phyloP scores from a whole-genome alignment of 2,797 vertebrate species.

The Enteromius paludinosus region DNA sequence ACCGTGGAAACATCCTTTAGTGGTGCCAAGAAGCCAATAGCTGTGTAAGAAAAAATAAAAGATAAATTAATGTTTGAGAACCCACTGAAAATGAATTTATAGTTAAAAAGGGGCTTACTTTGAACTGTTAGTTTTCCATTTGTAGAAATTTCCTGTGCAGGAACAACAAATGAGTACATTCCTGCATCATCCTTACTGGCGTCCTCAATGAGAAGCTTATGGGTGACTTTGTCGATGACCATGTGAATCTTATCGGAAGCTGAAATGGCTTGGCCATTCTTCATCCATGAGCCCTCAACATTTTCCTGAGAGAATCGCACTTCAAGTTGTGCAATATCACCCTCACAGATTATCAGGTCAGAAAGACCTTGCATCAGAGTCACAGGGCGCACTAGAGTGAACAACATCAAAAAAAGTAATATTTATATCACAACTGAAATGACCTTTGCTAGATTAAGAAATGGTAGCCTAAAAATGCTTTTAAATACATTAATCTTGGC shows the following conservation, averaged over 20 bases:
- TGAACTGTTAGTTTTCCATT: conserved; percentile 86
- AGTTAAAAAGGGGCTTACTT: conserved; percentile 78
- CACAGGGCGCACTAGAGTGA: conserved; percentile 87
- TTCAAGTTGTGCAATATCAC: conserved; percentile 97
- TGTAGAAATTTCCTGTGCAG: conserved; percentile 87
- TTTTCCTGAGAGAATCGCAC: conserved; percentile 95
- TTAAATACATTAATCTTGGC: background rate
- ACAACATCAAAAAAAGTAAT: background rate
- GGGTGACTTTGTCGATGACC: conserved; percentile 91
- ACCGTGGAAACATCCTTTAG: conserved; percentile 88
- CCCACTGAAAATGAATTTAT: background rate
- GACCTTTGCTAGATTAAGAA: background rate
- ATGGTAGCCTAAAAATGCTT: background rate
- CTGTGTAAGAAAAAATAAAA: conserved; percentile 71
- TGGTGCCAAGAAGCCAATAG: conserved; percentile 87
- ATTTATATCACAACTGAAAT: background rate
- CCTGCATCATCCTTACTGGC: conserved; percentile 88
- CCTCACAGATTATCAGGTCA: conserved; percentile 94
- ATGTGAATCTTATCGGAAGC: conserved; percentile 91
- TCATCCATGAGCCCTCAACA: conserved; percentile 94
- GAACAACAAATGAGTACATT: conserved; percentile 89
- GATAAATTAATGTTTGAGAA: background rate
- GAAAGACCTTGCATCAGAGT: conserved; percentile 91
- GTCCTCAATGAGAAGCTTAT: conserved; percentile 95
- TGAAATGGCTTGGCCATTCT: conserved; percentile 85